Percentiles rank a stretch among this genome's conserved stretches.
Conservation (phyloP, 2,797 vertebrate genomes). For the Tenualosa ilisha region DNA sequence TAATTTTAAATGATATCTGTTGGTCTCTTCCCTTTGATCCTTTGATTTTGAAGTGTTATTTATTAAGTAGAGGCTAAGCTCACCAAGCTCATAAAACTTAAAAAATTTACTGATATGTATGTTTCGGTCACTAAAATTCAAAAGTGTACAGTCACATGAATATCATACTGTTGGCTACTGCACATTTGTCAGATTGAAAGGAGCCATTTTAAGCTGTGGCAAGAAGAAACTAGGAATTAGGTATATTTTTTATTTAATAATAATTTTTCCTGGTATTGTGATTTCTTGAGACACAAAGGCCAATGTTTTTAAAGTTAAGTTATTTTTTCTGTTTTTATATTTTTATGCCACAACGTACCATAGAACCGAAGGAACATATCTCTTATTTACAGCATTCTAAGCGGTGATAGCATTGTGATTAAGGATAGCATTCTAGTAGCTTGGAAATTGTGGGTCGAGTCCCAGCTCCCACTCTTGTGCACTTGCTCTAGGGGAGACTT, state of each 20-base stretch:
- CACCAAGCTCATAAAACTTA: too few species aligned
- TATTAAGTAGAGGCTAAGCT: too few species aligned
- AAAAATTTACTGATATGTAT: not conserved
- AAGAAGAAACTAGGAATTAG: not conserved
- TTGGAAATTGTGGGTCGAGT: too few species aligned
- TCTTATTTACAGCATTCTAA: not conserved
- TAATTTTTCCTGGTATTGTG: not conserved
- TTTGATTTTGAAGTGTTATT: too few species aligned
- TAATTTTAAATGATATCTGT: too few species aligned
- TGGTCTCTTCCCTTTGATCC: too few species aligned
- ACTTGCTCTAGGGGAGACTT: too few species aligned
- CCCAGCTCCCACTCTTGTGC: too few species aligned
- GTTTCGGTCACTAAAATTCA: not conserved
- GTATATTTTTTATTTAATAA: not conserved
- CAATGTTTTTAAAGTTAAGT: not conserved
- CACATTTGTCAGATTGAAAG: not conserved
- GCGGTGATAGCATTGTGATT: too few species aligned
- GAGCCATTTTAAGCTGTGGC: not conserved
- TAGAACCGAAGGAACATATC: not conserved
- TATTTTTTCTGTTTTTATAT: not conserved
- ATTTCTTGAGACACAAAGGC: not conserved
- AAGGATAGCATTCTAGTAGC: too few species aligned
- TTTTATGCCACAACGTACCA: not conserved
- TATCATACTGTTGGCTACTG: not conserved
- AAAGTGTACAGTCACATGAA: not conserved